Evolutionary conservation across 1,140 invertebrate genomes (phyloP).

Genomic region (Cotesia typhae): DNA sequence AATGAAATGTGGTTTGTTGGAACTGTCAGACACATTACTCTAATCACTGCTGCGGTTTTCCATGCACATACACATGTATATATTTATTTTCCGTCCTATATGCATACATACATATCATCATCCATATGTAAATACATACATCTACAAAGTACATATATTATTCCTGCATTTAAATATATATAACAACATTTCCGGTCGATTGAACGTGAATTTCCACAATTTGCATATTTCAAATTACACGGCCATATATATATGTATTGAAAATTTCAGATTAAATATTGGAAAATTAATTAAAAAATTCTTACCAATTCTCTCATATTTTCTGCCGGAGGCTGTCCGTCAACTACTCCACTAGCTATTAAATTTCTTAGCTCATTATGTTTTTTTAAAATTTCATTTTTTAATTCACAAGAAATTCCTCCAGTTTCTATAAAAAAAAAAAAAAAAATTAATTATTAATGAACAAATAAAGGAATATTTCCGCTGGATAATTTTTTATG

Average conservation of each 20-base stretch:
- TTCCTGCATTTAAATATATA: too few relatives aligned
- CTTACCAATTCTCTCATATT: constrained; percentile 80
- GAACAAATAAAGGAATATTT: too few relatives aligned
- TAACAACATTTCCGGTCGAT: too few relatives aligned
- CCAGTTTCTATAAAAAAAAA: constrained; percentile 64
- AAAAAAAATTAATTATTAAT: background rate
- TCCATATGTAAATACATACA: too few relatives aligned
- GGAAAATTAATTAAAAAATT: background rate
- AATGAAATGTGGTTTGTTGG: constrained; percentile 15
- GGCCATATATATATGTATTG: background rate
- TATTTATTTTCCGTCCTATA: background rate
- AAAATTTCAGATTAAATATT: background rate
- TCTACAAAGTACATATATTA: too few relatives aligned
- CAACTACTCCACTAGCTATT: constrained; percentile 76
- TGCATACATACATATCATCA: constrained; percentile 42
- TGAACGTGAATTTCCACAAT: too few relatives aligned
- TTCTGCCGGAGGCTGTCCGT: constrained; percentile 75
- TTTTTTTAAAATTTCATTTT: constrained; percentile 73
- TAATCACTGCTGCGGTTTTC: constrained; percentile 29
- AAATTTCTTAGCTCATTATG: constrained; percentile 77
- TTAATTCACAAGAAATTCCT: constrained; percentile 72
- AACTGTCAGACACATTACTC: constrained; percentile 18
- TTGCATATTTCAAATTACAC: too few relatives aligned
- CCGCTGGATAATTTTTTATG: too few relatives aligned
- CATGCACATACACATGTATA: background rate